Conservation (phyloP, 2,888 invertebrate species). For the Dryomyza anilis region DNA sequence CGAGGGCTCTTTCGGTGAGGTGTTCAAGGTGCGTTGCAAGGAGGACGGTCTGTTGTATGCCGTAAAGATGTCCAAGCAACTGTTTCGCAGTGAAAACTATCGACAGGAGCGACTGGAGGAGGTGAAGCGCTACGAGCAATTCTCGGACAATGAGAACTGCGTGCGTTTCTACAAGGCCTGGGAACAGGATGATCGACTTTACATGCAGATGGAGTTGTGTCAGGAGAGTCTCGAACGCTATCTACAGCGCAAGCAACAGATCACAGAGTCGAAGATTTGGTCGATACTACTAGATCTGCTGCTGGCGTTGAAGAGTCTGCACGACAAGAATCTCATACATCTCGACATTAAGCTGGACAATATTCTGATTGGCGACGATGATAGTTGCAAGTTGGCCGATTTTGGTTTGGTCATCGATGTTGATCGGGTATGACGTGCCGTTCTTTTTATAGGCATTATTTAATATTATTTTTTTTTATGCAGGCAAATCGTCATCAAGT, state of each 20-base stretch:
- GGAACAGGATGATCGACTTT: slow-evolving; percentile 73
- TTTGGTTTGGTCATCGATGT: slow-evolving; percentile 75
- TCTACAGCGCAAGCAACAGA: slow-evolving; percentile 64
- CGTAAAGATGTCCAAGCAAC: slow-evolving; percentile 70
- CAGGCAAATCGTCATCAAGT: slow-evolving; percentile 65
- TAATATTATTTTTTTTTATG: not conserved
- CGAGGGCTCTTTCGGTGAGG: slow-evolving; percentile 78
- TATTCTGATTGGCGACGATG: slow-evolving; percentile 70
- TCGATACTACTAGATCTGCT: slow-evolving; percentile 70
- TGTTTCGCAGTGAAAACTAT: slow-evolving; percentile 67
- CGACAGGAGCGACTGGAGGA: slow-evolving; percentile 67
- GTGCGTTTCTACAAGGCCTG: slow-evolving; percentile 72
- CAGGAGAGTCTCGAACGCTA: slow-evolving; percentile 67
- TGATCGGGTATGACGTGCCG: slow-evolving; percentile 59
- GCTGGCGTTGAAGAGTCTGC: slow-evolving; percentile 70
- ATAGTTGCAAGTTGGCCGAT: slow-evolving; percentile 72
- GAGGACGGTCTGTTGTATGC: slow-evolving; percentile 74
- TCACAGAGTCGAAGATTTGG: slow-evolving; percentile 70
- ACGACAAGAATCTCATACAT: slow-evolving; percentile 71
- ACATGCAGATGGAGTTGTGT: slow-evolving; percentile 75
- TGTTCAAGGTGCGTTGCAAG: slow-evolving; percentile 69
- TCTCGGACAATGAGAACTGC: slow-evolving; percentile 72
- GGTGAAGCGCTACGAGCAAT: slow-evolving; percentile 71
- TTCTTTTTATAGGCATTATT: not conserved
- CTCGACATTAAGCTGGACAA: slow-evolving; percentile 81